Conservation (phyloP, 2,113 vertebrate species). For the Pycnonotus jocosus region DNA sequence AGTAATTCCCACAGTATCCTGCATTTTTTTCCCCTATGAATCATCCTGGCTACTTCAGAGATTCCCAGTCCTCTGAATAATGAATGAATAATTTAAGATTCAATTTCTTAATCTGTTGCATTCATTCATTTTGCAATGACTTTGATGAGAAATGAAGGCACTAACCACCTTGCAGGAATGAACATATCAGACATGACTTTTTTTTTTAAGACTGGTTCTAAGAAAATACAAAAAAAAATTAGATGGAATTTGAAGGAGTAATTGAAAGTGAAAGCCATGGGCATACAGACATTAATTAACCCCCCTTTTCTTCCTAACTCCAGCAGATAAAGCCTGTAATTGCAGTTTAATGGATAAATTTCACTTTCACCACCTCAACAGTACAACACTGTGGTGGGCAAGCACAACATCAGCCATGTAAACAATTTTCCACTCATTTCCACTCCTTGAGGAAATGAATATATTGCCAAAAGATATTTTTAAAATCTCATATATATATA, state of each 20-base stretch:
- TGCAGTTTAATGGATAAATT: background rate
- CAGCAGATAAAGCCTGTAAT: background rate
- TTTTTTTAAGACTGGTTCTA: background rate
- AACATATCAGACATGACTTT: background rate
- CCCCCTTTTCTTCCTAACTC: background rate
- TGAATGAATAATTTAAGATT: slow-evolving; percentile 50
- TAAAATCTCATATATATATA: background rate
- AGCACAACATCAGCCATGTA: background rate
- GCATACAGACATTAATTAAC: background rate
- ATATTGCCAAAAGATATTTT: background rate
- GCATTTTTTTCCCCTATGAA: background rate
- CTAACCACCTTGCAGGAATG: background rate
- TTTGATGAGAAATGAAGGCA: slow-evolving; percentile 32
- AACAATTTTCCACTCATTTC: background rate
- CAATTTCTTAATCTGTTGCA: slow-evolving; percentile 48
- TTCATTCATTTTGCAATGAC: slow-evolving; percentile 31
- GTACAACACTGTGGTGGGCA: background rate
- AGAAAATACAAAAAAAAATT: background rate
- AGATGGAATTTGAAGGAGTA: background rate
- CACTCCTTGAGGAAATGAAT: background rate
- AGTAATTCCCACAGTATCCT: background rate
- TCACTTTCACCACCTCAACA: background rate
- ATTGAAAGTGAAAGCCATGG: slow-evolving; percentile 1
- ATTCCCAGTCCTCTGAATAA: slow-evolving; percentile 1
- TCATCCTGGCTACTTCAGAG: background rate